Conservation (phyloP, 2,888 invertebrate genomes). For the Drosophila affinis region DNA sequence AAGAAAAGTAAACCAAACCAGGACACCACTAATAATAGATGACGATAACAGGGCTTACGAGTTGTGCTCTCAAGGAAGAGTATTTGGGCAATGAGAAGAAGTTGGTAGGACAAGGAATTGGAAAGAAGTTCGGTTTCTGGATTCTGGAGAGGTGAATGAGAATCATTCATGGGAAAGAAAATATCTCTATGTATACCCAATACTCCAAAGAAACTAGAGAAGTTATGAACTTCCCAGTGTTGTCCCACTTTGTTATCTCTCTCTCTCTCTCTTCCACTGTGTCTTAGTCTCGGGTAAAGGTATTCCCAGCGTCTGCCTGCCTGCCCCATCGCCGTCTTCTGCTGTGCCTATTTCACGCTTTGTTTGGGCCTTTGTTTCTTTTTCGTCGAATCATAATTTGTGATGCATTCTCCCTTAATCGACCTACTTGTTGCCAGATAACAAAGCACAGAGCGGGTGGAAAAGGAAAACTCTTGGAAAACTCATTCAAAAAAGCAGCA, state of each 20-base stretch:
- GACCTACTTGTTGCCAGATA: constrained; percentile 58
- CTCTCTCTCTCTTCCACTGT: background rate
- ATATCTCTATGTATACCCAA: too few relatives aligned
- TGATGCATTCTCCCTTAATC: constrained; percentile 62
- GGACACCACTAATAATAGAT: constrained; percentile 64
- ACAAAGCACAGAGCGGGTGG: background rate
- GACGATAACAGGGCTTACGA: constrained; percentile 34
- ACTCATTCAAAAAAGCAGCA: background rate
- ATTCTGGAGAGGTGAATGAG: too few relatives aligned
- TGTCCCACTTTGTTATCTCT: too few relatives aligned
- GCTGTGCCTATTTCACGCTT: background rate
- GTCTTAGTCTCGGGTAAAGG: background rate
- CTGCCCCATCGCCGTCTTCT: background rate
- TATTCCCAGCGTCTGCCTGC: background rate
- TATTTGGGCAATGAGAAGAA: background rate
- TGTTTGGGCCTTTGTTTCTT: constrained; percentile 39
- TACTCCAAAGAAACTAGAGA: too few relatives aligned
- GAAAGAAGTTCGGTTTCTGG: too few relatives aligned
- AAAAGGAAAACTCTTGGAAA: constrained; percentile 2
- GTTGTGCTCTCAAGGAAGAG: background rate
- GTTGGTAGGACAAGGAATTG: background rate
- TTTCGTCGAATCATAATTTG: constrained; percentile 61
- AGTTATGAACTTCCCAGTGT: too few relatives aligned
- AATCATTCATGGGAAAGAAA: too few relatives aligned
- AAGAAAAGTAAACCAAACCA: constrained; percentile 40